Percentiles rank a stretch among this genome's conserved stretches.
Conservation (phyloP, 2,888 invertebrate genomes). For the Venustoraphidia nigricollis region DNA sequence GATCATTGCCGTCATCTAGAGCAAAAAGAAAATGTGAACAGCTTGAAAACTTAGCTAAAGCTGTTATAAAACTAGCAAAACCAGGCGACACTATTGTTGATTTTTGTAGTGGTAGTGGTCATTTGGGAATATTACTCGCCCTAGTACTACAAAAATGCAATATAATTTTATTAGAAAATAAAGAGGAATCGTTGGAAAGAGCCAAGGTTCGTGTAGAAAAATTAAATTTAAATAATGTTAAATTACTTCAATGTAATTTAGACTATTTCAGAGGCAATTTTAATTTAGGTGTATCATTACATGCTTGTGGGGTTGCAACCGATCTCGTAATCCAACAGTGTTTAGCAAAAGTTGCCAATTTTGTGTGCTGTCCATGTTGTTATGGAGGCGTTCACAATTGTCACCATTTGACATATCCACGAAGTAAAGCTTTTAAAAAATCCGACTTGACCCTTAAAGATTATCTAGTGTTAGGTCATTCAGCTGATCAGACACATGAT, state of each 20-base stretch:
- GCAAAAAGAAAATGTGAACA: conserved; percentile 70
- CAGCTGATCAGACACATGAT: conserved; percentile 83
- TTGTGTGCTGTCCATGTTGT: conserved; percentile 87
- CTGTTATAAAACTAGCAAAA: conserved; percentile 54
- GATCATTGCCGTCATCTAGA: conserved; percentile 60
- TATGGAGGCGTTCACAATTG: conserved; percentile 79
- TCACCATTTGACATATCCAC: conserved; percentile 65
- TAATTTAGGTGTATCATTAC: conserved; percentile 75
- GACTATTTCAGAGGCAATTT: conserved; percentile 73
- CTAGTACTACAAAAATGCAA: conserved; percentile 60
- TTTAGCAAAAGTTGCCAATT: conserved; percentile 55
- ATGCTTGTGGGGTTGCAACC: conserved; percentile 90
- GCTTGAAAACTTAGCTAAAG: conserved; percentile 65
- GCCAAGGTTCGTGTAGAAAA: conserved; percentile 54
- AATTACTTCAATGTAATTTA: conserved; percentile 75
- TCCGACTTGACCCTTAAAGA: conserved; percentile 34
- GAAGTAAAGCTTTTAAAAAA: conserved; percentile 46
- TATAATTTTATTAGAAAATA: conserved; percentile 78
- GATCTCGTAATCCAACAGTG: conserved; percentile 84
- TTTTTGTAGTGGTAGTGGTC: conserved; percentile 90
- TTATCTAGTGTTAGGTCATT: conserved; percentile 71
- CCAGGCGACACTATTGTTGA: conserved; percentile 66
- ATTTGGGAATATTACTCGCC: conserved; percentile 77
- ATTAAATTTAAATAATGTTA: conserved; percentile 56
- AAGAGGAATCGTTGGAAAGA: conserved; percentile 65